These are phyloP conservation scores for Drosophila teissieri DNA, from an alignment of 1,140 invertebrate genomes.

Conservation along the genomic window DNA sequence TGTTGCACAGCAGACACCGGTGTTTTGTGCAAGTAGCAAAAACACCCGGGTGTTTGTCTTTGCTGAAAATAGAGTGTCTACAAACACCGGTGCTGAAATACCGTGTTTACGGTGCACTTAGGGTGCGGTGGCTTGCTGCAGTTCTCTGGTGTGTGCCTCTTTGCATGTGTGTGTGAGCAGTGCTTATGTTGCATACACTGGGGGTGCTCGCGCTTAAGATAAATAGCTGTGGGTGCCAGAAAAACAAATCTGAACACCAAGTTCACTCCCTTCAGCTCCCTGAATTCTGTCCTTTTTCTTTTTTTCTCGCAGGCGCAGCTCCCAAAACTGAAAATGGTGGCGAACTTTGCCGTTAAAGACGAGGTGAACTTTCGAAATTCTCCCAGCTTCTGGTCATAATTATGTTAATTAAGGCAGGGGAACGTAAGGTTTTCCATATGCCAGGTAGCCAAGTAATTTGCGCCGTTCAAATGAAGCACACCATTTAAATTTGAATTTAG, in stretches of 20 bases:
- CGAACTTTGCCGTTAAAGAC: conserved; percentile 34
- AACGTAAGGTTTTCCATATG: conserved; percentile 52
- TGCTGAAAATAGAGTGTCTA: too few species aligned
- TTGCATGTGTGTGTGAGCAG: conserved; percentile 13
- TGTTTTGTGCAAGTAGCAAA: too few species aligned
- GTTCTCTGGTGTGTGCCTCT: conserved; percentile 1
- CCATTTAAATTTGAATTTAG: conserved; percentile 81
- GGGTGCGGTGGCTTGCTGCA: too few species aligned
- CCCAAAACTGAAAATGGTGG: conserved; percentile 20
- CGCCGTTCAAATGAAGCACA: conserved; percentile 65
- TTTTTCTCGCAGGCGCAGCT: conserved; percentile 21
- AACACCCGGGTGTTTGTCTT: too few species aligned
- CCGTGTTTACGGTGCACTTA: too few species aligned
- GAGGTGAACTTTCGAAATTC: conserved; percentile 29
- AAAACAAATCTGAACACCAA: conserved; percentile 55
- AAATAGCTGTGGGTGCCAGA: conserved; percentile 68
- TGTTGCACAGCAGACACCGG: too few species aligned
- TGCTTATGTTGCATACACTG: conserved; percentile 73
- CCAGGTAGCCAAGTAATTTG: conserved; percentile 31
- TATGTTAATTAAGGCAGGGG: conserved; percentile 68
- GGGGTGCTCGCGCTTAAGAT: conserved; percentile 65
- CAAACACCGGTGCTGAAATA: too few species aligned
- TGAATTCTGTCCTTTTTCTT: background rate
- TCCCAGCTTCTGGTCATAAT: conserved; percentile 46
- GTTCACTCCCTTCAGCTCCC: background rate